Conservation (phyloP, 2,113 vertebrate species). For the Nothocercus julius region DNA sequence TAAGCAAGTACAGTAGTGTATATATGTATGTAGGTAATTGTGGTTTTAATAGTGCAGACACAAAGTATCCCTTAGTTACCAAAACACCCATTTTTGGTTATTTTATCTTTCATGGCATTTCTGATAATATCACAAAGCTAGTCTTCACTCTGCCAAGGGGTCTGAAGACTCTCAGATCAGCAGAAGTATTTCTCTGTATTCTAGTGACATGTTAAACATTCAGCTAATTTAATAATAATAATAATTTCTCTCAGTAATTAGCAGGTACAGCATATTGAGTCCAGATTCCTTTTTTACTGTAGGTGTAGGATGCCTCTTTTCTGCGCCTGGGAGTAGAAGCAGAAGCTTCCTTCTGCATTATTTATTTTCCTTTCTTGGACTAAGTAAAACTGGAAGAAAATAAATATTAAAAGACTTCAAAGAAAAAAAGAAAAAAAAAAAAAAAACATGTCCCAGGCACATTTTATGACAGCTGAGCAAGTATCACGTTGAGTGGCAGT, state of each 20-base stretch:
- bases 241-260: background rate
- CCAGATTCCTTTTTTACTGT: background rate
- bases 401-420: background rate
- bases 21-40: background rate
- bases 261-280: background rate
- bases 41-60: background rate
- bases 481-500: conserved; percentile 46
- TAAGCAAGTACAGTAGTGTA: background rate
- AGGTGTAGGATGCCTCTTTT: background rate
- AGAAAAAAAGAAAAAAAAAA: background rate
- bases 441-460: background rate
- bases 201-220: background rate
- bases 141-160: background rate
- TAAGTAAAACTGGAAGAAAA: background rate
- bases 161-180: background rate
- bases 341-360: background rate
- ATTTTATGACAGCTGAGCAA: conserved; percentile 55
- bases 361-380: background rate
- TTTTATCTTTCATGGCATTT: conserved; percentile 7
- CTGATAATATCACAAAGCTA: background rate
- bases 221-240: background rate
- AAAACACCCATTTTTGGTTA: background rate
- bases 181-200: background rate
- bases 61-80: background rate
- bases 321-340: background rate